phyloP scores from a whole-genome alignment of 2,113 vertebrate genomes.

The Pogona vitticeps region DNA sequence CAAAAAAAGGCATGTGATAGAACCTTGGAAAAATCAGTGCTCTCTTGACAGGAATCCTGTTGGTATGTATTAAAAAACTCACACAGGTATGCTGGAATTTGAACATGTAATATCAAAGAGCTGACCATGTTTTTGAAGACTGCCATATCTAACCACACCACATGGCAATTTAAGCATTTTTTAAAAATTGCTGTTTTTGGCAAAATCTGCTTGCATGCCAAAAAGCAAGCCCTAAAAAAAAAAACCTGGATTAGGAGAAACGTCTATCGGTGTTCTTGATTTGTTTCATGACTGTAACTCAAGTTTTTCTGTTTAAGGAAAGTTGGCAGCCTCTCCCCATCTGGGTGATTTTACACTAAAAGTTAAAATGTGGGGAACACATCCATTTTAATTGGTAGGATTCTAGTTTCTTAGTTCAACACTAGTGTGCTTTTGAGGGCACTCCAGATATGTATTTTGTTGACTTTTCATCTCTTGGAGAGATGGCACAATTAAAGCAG shows the following conservation, averaged over 20 bases:
- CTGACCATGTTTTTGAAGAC: background rate
- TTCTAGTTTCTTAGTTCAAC: background rate
- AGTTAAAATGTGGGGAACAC: background rate
- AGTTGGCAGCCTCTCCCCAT: background rate
- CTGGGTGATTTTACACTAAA: background rate
- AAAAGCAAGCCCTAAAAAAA: background rate
- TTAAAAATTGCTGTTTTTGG: background rate
- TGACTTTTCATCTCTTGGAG: background rate
- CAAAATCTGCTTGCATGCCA: background rate
- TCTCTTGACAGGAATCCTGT: background rate
- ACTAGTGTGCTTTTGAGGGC: background rate
- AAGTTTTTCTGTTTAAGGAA: background rate
- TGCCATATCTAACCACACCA: background rate
- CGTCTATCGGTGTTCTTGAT: background rate
- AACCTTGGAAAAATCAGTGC: background rate
- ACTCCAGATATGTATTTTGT: background rate
- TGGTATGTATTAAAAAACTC: background rate
- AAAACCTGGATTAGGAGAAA: background rate
- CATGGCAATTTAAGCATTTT: background rate
- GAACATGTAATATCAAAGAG: background rate
- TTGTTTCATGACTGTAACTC: conserved; percentile 1
- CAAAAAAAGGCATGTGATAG: background rate
- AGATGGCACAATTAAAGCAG: no score
- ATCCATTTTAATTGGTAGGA: background rate
- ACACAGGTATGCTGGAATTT: background rate